Evolutionary conservation across 2,888 invertebrate species (phyloP), one percentile per base, ranked within the genome.

Genomic region (Nineta flava): DNA sequence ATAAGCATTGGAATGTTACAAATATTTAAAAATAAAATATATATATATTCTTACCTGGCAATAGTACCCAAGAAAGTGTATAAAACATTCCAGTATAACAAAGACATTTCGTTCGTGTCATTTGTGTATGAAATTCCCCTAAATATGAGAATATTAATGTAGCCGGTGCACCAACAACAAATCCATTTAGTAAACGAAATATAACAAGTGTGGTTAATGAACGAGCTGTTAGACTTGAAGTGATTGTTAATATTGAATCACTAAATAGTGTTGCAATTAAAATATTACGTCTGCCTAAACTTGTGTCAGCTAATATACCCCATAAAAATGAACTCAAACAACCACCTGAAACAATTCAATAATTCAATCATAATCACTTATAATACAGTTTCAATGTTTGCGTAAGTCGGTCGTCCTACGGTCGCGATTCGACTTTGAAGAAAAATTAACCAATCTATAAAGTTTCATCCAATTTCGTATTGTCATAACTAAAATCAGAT

Each of bases 261-360:
- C 53, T n/a, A n/a, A 57, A 34, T 9, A 57, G 46, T 7, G 59
- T 56, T n/a, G 51, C 51, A 9, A 58, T 47, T 32, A 60, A 52
- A 1, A 56, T 26, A 16, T 35, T 32, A 19, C 78, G 72, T 2
- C 90, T 73, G 0, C 90, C 90, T 51, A 75, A 62, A 13, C 21
- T 12, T 46, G 79, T 77, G 64, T 91, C 90, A 0, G 87, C 84
- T 53, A 87, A 62, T 54, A 81, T 75, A 41, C 90, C 88, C 86
- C 88, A 86, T 49, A 86, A 65, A 65, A 83, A 82, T 0, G 86
- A 82, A 48, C 87, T 87, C 19, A 81, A 57, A 26, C 81, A 79
- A 34, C 83, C 79, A 55, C 83, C 77, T 77, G n/a, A 58, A 12
- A 63, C 52, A 50, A n/a, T n/a, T n/a, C n/a, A n/a, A 45, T 15